These are phyloP conservation scores for Chiloscyllium punctatum DNA, from an alignment of 2,797 vertebrate species.

Conservation along the genomic window DNA sequence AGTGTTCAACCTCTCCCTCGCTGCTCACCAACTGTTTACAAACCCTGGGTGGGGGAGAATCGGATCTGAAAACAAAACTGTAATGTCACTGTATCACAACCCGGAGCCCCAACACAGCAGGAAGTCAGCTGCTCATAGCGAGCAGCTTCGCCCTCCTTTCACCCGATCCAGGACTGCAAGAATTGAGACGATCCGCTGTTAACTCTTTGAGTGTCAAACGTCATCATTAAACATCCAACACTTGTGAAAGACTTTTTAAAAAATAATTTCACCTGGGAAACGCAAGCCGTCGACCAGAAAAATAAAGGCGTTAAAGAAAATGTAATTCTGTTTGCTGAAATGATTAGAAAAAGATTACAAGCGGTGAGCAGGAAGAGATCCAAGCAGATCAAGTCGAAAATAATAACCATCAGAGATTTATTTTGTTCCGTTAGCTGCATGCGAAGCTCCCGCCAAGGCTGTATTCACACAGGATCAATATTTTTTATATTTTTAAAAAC, in stretches of 20 bases:
- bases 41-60: no score
- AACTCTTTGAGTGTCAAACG: not conserved
- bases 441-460: no score
- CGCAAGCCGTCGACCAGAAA: no score
- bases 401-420: no score
- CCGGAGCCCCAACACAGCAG: no score
- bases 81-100: not conserved
- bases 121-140: not conserved
- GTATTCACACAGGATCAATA: not conserved
- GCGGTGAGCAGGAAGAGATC: not conserved
- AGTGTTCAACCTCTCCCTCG: not conserved
- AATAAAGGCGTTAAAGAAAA: no score
- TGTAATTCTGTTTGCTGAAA: no score
- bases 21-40: not conserved
- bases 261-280: no score
- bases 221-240: not conserved
- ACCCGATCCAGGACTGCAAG: not conserved
- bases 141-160: not conserved
- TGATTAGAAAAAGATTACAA: no score
- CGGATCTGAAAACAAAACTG: not conserved
- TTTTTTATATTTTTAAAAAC: not conserved
- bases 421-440: no score
- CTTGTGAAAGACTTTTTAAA: no score
- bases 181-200: not conserved
- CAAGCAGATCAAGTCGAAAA: not conserved